A percentile compares a stretch with the other conserved stretches of the same genome.
These are phyloP conservation scores for Oreonectes daqikongensis DNA, from an alignment of 2,797 vertebrate species.

Conservation along the genomic window DNA sequence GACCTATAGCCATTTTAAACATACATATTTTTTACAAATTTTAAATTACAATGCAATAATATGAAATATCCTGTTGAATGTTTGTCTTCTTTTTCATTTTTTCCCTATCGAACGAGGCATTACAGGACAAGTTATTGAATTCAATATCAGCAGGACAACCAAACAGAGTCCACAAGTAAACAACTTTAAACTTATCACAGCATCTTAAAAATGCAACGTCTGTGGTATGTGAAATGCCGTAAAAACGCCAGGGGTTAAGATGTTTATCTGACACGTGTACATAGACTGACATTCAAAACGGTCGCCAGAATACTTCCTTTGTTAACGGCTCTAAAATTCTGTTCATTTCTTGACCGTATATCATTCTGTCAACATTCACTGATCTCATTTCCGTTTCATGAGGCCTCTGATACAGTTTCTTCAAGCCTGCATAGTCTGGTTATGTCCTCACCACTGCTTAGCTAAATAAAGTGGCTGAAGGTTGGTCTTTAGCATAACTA, in stretches of 20 bases:
- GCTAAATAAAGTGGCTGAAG: constrained; percentile 25
- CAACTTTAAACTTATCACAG: background rate
- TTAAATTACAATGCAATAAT: background rate
- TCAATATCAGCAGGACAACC: too few relatives aligned
- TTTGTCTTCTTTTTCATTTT: too few relatives aligned
- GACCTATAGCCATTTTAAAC: too few relatives aligned
- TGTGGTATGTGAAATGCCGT: background rate
- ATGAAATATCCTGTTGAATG: background rate
- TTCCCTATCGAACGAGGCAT: too few relatives aligned
- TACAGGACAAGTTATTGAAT: too few relatives aligned
- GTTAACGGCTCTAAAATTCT: background rate
- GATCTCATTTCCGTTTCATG: constrained; percentile 20
- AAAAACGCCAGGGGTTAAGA: background rate
- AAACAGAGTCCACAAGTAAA: too few relatives aligned
- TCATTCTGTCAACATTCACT: constrained; percentile 18
- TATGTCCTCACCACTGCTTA: constrained; percentile 9
- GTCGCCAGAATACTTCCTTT: constrained; percentile 7
- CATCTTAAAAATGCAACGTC: background rate
- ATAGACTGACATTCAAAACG: background rate
- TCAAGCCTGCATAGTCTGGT: constrained; percentile 3
- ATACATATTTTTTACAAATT: background rate
- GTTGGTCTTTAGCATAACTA: constrained; percentile 29
- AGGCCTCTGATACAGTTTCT: background rate
- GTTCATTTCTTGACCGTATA: background rate
- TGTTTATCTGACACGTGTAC: background rate